A percentile compares a stretch with the other conserved stretches of the same genome.
phyloP scores from a whole-genome alignment of 1,140 invertebrate genomes.

The Charaxes varanes region DNA sequence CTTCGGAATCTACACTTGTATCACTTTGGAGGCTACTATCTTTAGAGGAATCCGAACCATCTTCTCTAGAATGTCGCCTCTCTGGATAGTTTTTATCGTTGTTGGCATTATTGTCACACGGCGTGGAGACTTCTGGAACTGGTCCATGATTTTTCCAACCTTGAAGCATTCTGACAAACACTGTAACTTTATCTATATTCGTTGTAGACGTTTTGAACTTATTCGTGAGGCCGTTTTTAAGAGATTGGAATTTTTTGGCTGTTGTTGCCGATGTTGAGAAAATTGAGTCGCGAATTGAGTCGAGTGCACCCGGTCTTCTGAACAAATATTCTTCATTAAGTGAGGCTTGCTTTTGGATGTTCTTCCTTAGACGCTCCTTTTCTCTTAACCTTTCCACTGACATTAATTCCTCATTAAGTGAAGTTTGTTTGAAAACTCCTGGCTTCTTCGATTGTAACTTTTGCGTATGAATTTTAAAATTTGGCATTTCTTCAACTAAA shows the following conservation, averaged over 20 bases:
- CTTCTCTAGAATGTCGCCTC: slow-evolving; percentile 76
- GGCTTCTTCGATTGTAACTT: slow-evolving; percentile 70
- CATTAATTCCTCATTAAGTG: slow-evolving; percentile 92
- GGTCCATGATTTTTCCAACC: slow-evolving; percentile 80
- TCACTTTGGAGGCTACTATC: slow-evolving; percentile 94
- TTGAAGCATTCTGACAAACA: slow-evolving; percentile 85
- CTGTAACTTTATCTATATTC: slow-evolving; percentile 86
- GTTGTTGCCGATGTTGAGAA: slow-evolving; percentile 81
- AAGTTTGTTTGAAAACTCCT: slow-evolving; percentile 88
- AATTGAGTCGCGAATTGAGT: slow-evolving; percentile 82
- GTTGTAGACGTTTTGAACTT: slow-evolving; percentile 87
- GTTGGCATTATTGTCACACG: slow-evolving; percentile 51
- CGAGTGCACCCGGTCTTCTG: slow-evolving; percentile 79
- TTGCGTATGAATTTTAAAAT: slow-evolving; percentile 74
- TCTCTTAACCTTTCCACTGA: slow-evolving; percentile 86
- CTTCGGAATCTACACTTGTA: slow-evolving; percentile 93
- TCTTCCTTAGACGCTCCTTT: slow-evolving; percentile 87
- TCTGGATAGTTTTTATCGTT: slow-evolving; percentile 53
- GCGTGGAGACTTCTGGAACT: slow-evolving; percentile 63
- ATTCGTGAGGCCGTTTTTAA: slow-evolving; percentile 88
- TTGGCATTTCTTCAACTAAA: slow-evolving; percentile 76
- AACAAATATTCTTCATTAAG: slow-evolving; percentile 91
- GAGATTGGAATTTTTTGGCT: slow-evolving; percentile 85
- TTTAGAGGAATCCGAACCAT: slow-evolving; percentile 93
- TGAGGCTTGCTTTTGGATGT: slow-evolving; percentile 92